Evolutionary conservation across 2,888 invertebrate species (phyloP), one percentile per base, ranked within the genome.

Genomic region (Mimachlamys varia): DNA sequence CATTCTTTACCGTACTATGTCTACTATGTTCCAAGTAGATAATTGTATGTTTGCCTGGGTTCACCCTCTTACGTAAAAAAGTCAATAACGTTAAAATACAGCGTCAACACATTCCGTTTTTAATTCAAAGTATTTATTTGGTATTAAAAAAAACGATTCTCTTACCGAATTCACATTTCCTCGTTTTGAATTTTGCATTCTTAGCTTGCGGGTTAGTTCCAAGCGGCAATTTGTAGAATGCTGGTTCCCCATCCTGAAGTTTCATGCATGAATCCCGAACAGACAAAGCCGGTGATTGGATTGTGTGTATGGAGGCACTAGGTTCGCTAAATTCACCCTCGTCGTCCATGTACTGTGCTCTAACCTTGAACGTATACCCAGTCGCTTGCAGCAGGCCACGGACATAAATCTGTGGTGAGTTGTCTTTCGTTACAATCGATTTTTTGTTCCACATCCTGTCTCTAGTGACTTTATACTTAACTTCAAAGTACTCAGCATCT

Each of bases 121-220:
- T n/a, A n/a, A n/a, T n/a, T n/a, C n/a, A n/a, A n/a, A n/a, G n/a
- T n/a, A n/a, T 17, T 53, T 53, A 53, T 12, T 53, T 13, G 19
- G 5, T 2, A 12, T 7, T 53, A 53, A 5, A 12, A n/a, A 13
- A 5, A 7, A 5, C 44, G 7, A 1, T 0, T 22, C 33, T 33
- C 76, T 76, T 76, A 76, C 76, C 76, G 27, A 76, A 76, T 76
- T 76, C 76, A 76, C 76, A 76, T 15, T 76, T 76, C 33, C 76
- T 76, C 17, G 76, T 76, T 76, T 33, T 76, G 76, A 13, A 76
- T 22, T 27, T 7, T 7, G 12, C 2, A 33, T 33, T 76, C 33
- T 33, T 76, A 10, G 76, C 76, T 10, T 1, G 15, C 33, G 2
- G 27, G 15, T 76, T 76, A 33, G 27, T 33, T 7, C 0, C 10